Base-by-base conservation (phyloP, 2,797 vertebrate genomes). In the Astyanax mexicanus region DNA sequence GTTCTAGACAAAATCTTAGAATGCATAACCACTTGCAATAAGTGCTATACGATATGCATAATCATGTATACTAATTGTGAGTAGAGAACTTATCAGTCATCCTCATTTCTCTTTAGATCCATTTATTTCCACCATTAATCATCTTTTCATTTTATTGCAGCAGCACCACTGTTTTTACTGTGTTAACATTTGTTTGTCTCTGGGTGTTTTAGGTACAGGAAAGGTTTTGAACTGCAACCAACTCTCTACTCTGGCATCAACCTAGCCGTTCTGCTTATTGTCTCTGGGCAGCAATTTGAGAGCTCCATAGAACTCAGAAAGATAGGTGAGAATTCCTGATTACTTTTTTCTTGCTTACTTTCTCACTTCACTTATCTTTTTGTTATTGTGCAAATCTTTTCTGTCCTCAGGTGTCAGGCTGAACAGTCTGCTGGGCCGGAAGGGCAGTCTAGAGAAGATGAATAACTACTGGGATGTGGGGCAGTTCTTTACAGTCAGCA, bases 381-480 rank as follows among this genome's bases (percentile, higher is more conserved):
- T 23, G 58, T 71, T 27, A 75, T 29, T n/a, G 7, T n/a, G 19
- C 19, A 68, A 54, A 15, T 8, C 6, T 19, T 3, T 6, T 12
- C 6, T 55, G n/a, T 47, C 17, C 9, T 71, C 85, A 99, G 98
- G 97, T 86, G 94, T 98, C 69, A 89, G 93, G 29, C 80, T 99
- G 80, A 98, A 98, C 90, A 98, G 94, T 85, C 92, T 99, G 71
- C 86, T 99, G 85, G 96, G 96, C 49, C 95, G 95, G 71, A 98
- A 98, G 92, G 97, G 97, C 62, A 97, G 95, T 79, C 88, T 98
- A 88, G 97, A 98, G 86, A 98, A 97, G 88, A 97, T 99, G 95
- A 97, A 94, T 83, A 97, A 92, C 88, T 99, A 98, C 91, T 98
- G 97, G 96, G 98, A 99, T 8, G 94, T 98, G 52, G 96, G 97